These are phyloP conservation scores for Ceratosolen fusciceps DNA, from an alignment of 1,140 invertebrate species.

Conservation along the genomic window DNA sequence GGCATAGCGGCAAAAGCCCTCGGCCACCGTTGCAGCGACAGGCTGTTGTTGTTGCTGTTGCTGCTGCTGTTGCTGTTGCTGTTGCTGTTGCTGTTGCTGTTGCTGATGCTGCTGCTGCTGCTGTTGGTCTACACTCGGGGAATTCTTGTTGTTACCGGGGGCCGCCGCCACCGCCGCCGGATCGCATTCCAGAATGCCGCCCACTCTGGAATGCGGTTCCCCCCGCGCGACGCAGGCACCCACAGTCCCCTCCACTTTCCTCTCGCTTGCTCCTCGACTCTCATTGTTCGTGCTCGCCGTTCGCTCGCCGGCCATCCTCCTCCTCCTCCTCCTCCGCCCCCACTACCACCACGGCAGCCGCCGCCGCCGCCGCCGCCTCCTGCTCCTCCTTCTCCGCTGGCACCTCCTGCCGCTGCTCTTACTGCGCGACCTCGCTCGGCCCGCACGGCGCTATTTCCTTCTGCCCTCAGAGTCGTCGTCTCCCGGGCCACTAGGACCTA, in stretches of 20 bases:
- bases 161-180: constrained; percentile 55
- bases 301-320: constrained; percentile 61
- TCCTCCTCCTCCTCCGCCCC: constrained; percentile 7
- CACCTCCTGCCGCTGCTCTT: constrained; percentile 41
- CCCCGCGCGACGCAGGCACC: constrained; percentile 57
- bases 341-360: not conserved
- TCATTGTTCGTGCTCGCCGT: constrained; percentile 62
- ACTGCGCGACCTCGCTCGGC: too few relatives aligned
- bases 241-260: constrained; percentile 57
- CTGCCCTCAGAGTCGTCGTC: too few relatives aligned
- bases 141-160: constrained; percentile 59
- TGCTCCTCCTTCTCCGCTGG: not conserved
- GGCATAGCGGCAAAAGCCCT: constrained; percentile 67
- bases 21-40: constrained; percentile 55
- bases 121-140: constrained; percentile 27
- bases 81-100: constrained; percentile 51
- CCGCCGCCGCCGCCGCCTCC: constrained; percentile 48
- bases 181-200: constrained; percentile 70
- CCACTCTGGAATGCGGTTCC: constrained; percentile 70
- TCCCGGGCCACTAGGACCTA: too few relatives aligned
- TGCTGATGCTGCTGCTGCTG: constrained; percentile 46
- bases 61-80: constrained; percentile 54
- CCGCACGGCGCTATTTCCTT: too few relatives aligned
- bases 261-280: constrained; percentile 46
- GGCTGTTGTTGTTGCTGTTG: constrained; percentile 50